These are phyloP conservation scores for Orthonevra nobilis DNA, from an alignment of 2,888 invertebrate genomes.

Conservation along the genomic window DNA sequence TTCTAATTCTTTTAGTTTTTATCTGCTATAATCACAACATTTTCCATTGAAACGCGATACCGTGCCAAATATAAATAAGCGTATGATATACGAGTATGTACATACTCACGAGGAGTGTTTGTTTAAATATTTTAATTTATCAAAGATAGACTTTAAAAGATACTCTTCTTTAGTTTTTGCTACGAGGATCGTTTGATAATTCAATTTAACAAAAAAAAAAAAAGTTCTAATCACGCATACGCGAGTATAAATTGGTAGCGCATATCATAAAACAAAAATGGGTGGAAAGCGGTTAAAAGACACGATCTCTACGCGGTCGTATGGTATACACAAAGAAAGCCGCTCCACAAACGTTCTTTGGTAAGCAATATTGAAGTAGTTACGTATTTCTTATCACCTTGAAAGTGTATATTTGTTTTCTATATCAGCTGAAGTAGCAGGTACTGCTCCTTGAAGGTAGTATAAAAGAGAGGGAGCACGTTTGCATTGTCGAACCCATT, in stretches of 20 bases:
- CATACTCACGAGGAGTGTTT: too few relatives aligned
- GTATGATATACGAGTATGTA: too few relatives aligned
- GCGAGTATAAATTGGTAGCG: not conserved
- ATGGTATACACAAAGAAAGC: constrained; percentile 48
- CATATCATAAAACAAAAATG: constrained; percentile 8
- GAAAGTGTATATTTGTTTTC: constrained; percentile 55
- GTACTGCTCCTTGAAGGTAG: constrained; percentile 44
- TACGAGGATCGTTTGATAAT: too few relatives aligned
- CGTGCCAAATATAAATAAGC: too few relatives aligned
- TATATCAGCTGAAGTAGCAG: constrained; percentile 62
- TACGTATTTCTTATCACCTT: constrained; percentile 54
- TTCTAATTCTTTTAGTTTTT: too few relatives aligned
- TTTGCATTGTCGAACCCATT: constrained; percentile 58
- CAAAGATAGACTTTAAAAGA: too few relatives aligned
- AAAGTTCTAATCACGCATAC: too few relatives aligned
- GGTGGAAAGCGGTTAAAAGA: not conserved
- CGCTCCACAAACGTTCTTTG: constrained; percentile 43
- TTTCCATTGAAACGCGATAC: too few relatives aligned
- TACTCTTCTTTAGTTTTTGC: too few relatives aligned
- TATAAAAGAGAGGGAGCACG: constrained; percentile 47
- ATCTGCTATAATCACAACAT: too few relatives aligned
- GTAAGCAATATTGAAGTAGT: constrained; percentile 41
- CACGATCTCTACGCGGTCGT: constrained; percentile 29
- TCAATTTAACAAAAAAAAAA: too few relatives aligned
- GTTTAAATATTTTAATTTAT: too few relatives aligned